Conservation (phyloP, 2,113 vertebrate genomes). For the Neotoma lepida region DNA sequence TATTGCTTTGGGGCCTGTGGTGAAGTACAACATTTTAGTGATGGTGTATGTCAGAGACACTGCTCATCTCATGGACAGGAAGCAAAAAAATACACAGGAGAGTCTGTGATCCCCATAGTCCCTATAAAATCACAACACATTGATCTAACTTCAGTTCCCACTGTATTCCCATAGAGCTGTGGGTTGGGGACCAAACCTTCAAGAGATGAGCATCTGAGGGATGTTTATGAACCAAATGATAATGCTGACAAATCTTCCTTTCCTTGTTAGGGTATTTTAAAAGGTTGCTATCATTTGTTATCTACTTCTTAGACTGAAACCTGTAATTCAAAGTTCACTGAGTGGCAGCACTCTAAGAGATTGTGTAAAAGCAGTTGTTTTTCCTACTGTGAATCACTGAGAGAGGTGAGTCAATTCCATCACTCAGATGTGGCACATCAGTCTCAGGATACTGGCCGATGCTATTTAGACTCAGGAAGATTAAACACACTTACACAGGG, state of each 20-base stretch:
- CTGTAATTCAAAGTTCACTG: not conserved
- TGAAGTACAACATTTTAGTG: not conserved
- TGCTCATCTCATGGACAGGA: not conserved
- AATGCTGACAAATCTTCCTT: not conserved
- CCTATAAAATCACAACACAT: accelerated
- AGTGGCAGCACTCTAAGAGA: not conserved
- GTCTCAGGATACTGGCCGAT: not conserved
- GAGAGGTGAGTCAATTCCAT: not conserved
- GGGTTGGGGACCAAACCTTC: not conserved
- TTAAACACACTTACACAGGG: not conserved
- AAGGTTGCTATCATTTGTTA: not conserved
- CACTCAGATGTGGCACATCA: not conserved
- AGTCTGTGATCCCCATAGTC: not conserved
- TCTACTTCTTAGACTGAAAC: not conserved
- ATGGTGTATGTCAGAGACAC: not conserved
- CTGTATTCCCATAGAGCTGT: too few species aligned
- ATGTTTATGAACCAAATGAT: not conserved
- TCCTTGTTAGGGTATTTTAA: not conserved
- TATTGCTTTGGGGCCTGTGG: not conserved
- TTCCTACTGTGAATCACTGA: not conserved
- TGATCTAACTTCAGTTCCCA: not conserved
- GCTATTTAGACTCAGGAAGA: not conserved
- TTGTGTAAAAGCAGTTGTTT: not conserved
- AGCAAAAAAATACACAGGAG: not conserved
- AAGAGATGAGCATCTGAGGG: not conserved